A percentile compares a stretch with the other conserved stretches of the same genome.
Conservation (phyloP, 2,888 invertebrate species). For the Apodemia zela region DNA sequence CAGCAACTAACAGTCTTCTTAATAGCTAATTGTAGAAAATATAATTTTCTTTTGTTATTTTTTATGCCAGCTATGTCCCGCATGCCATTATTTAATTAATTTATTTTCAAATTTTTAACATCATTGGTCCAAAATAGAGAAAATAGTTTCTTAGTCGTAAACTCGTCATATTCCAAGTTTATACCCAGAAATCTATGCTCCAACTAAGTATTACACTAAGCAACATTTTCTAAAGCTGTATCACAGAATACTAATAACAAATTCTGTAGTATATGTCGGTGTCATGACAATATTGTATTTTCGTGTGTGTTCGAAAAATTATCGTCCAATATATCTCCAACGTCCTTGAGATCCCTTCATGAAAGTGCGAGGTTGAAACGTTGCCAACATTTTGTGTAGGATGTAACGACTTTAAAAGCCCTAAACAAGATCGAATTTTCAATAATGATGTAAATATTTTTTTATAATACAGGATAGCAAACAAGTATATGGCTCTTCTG, state of each 20-base stretch:
- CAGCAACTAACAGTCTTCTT: too few species aligned
- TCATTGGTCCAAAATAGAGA: too few species aligned
- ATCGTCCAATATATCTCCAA: slow-evolving; percentile 29
- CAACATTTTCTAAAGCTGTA: neutral
- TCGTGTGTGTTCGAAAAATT: slow-evolving; percentile 23
- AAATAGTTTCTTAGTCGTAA: too few species aligned
- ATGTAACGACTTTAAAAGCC: slow-evolving; percentile 37
- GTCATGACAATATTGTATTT: slow-evolving; percentile 13
- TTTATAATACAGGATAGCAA: neutral
- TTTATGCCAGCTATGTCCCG: too few species aligned
- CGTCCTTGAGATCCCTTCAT: slow-evolving; percentile 34
- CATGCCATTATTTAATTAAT: too few species aligned
- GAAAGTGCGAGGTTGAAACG: slow-evolving; percentile 36
- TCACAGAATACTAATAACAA: neutral
- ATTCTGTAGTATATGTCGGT: neutral
- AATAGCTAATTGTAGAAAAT: too few species aligned
- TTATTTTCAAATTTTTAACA: too few species aligned
- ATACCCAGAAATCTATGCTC: too few species aligned
- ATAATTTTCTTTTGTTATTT: too few species aligned
- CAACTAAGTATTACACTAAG: too few species aligned
- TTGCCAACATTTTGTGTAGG: slow-evolving; percentile 38
- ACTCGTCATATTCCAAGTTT: too few species aligned
- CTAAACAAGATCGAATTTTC: slow-evolving; percentile 39
- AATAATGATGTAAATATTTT: neutral
- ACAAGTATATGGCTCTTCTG: too few species aligned